Evolutionary conservation across 2,113 vertebrate species (phyloP), one percentile per base, ranked within the genome.

Genomic region (Delphinapterus leucas): DNA sequence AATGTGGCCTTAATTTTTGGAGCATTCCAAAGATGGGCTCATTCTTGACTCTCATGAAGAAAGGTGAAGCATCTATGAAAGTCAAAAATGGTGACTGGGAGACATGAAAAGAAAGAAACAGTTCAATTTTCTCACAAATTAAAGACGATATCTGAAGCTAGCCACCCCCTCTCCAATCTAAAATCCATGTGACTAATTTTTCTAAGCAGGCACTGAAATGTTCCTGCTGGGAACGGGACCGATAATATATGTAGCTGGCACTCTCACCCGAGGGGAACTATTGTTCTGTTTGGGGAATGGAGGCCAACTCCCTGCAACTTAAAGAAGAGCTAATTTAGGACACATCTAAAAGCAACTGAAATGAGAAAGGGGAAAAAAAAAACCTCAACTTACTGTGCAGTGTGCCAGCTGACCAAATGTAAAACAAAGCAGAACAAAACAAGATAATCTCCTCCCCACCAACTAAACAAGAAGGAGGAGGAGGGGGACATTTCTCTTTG

Each of bases 231-330:
- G 97, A 98, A 97, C 92, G 97, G 96, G 97, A 96, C 93, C 92
- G 98, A 98, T 97, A 98, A 98, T 98, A 97, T 96, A 97, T 92
- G 94, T 98, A 98, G 97, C 85, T 97, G 95, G 97, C 96, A 96
- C 80, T 96, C 87, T 98, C 85, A 92, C 44, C 83, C 68, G 76
- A 80, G 87, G 90, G 95, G 73, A 97, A 84, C 98, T 97, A 97
- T 98, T 97, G 96, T 97, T 90, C 68, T 23, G 2, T 74, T 84
- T 83, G 74, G 18, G 70, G 95, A 83, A 44, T 92, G 81, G 63
- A 95, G 77, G 96, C 93, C 96, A 97, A 86, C 47, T 88, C 1
- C 0, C 91, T 98, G 97, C 65, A 98, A 98, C 84, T 97, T 97
- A 86, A 93, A 97, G 96, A 97, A 97, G 97, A 97, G 96, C 98